Percentiles rank a stretch among this genome's conserved stretches.
These are phyloP conservation scores for Galbula dea DNA, from an alignment of 2,113 vertebrate species.

Conservation along the genomic window DNA sequence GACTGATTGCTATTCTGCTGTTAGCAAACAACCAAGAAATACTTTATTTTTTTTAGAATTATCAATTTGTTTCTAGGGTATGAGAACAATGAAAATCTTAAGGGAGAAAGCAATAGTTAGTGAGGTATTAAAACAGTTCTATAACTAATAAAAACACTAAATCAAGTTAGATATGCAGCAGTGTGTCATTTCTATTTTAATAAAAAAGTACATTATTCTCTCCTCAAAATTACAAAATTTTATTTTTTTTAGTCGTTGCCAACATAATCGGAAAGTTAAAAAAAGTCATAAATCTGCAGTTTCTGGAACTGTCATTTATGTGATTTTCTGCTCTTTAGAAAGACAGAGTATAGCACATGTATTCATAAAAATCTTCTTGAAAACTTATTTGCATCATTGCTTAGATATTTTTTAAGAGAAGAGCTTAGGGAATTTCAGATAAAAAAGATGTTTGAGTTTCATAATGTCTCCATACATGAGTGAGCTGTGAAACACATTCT, in stretches of 20 bases:
- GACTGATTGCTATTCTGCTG: constrained; percentile 88
- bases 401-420: constrained; percentile 34
- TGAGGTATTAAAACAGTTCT: constrained; percentile 95
- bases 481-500: constrained; percentile 22
- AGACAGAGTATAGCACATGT: constrained; percentile 63
- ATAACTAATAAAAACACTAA: constrained; percentile 97
- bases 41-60: constrained; percentile 92
- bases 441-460: constrained; percentile 64
- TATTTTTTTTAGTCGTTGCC: constrained; percentile 82
- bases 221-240: constrained; percentile 83
- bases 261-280: constrained; percentile 81
- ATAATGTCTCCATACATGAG: constrained; percentile 37
- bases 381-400: constrained; percentile 70
- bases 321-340: constrained; percentile 75
- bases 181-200: constrained; percentile 89
- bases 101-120: constrained; percentile 92
- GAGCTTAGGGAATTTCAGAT: constrained; percentile 66
- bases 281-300: constrained; percentile 80
- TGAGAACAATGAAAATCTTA: constrained; percentile 87
- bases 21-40: constrained; percentile 90
- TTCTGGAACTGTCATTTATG: constrained; percentile 80
- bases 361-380: constrained; percentile 70
- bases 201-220: constrained; percentile 89
- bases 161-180: constrained; percentile 90
- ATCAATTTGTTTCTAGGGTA: constrained; percentile 92